Conservation (phyloP, 2,888 invertebrate species). For the Perithous albicinctus region DNA sequence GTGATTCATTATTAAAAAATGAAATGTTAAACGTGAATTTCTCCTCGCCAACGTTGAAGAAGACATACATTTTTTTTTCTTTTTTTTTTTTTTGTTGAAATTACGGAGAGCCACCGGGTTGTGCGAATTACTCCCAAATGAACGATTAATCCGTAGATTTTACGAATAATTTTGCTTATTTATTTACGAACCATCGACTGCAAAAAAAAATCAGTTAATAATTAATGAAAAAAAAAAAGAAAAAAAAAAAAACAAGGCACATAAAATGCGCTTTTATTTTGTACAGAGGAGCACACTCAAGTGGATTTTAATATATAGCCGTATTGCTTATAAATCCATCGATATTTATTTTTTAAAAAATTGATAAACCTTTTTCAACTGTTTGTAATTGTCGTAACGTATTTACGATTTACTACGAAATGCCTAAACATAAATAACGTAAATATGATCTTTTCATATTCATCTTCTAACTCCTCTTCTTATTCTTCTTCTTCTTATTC, state of each 20-base stretch:
- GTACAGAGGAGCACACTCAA: conserved; percentile 67
- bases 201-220: conserved; percentile 13
- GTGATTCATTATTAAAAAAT: neutral
- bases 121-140: conserved; percentile 43
- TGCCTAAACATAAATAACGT: conserved; percentile 24
- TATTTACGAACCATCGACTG: conserved; percentile 53
- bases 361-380: conserved; percentile 16
- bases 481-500: neutral
- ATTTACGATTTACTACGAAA: neutral
- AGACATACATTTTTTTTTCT: conserved; percentile 14
- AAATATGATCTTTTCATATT: conserved; percentile 22
- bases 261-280: conserved; percentile 10
- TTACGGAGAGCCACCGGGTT: conserved; percentile 47
- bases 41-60: conserved; percentile 6
- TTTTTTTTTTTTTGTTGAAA: too few relatives aligned
- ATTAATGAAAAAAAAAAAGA: too few relatives aligned
- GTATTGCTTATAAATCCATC: neutral
- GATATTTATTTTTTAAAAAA: conserved; percentile 13
- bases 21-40: neutral
- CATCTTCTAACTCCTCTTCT: neutral
- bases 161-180: neutral
- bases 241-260: too few relatives aligned
- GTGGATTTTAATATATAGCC: conserved; percentile 7
- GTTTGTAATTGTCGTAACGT: conserved; percentile 8
- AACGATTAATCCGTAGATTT: conserved; percentile 30